Evolutionary conservation across 2,113 vertebrate species (phyloP).

Genomic region (Stegastes partitus): DNA sequence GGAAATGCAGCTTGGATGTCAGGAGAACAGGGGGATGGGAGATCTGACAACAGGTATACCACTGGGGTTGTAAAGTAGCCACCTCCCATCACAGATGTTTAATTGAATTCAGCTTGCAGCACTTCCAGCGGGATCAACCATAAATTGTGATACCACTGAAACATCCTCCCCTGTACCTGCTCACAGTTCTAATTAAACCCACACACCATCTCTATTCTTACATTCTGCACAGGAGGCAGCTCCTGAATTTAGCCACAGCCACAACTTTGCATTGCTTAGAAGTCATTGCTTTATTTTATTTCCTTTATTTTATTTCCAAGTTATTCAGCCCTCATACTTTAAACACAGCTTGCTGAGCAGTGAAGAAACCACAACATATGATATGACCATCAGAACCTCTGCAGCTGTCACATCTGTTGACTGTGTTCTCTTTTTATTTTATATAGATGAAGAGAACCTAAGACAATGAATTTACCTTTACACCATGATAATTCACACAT

Average conservation of each 20-base stretch:
- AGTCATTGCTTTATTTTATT: constrained; percentile 9
- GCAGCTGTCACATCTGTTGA: not conserved
- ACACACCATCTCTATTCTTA: constrained; percentile 11
- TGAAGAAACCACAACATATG: not conserved
- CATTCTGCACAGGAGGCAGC: constrained; percentile 7
- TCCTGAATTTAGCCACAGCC: constrained; percentile 33
- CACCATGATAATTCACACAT: no score
- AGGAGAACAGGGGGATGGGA: constrained; percentile 7
- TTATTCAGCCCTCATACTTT: not conserved
- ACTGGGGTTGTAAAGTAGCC: constrained; percentile 35
- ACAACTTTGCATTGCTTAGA: not conserved
- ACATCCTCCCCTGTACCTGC: constrained; percentile 28
- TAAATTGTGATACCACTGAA: constrained; percentile 32
- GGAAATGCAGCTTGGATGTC: not conserved
- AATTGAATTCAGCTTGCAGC: constrained; percentile 59
- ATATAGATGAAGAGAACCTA: not conserved
- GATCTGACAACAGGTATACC: constrained; percentile 49
- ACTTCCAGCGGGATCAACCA: constrained; percentile 33
- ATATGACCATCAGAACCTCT: not conserved
- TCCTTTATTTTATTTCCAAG: not conserved
- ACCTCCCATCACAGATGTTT: constrained; percentile 62
- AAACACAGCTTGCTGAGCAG: not conserved
- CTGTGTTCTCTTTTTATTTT: not conserved
- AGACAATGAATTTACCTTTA: not conserved
- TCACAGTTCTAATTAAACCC: constrained; percentile 56